Evolutionary conservation across 1,140 invertebrate species (phyloP).

Genomic region (Drosophila carrolli): DNA sequence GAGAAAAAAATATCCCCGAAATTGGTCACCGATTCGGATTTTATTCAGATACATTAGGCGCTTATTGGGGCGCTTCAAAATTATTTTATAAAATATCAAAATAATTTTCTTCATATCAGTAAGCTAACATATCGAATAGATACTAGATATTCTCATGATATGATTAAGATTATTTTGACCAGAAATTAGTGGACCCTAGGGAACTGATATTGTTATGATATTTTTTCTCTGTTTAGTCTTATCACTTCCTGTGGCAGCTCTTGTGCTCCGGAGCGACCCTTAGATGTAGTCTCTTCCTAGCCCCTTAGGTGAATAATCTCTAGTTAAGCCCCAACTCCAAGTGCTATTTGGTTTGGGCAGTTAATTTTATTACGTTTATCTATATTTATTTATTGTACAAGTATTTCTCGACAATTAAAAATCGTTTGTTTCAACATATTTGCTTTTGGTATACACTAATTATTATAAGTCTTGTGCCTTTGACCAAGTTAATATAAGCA

Average conservation of each 20-base stretch:
- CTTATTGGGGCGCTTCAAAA: not conserved
- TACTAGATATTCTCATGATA: not conserved
- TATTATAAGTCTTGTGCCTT: not conserved
- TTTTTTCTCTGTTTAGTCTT: constrained; percentile 27
- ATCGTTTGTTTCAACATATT: constrained; percentile 23
- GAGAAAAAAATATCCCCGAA: constrained; percentile 11
- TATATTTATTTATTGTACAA: constrained; percentile 77
- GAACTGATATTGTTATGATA: constrained; percentile 7
- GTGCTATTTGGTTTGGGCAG: constrained; percentile 39
- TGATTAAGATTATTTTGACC: constrained; percentile 8
- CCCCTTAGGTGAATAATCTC: constrained; percentile 49
- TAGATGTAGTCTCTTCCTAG: constrained; percentile 57
- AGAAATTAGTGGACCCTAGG: constrained; percentile 8
- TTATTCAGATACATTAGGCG: not conserved
- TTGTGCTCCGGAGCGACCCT: constrained; percentile 12
- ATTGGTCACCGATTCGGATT: not conserved
- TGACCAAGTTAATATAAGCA: too few species aligned
- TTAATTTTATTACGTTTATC: constrained; percentile 57
- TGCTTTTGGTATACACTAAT: not conserved
- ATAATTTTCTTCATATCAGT: constrained; percentile 11
- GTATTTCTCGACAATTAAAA: constrained; percentile 51
- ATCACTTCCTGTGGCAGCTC: constrained; percentile 38
- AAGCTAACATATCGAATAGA: too few species aligned
- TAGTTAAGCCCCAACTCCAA: constrained; percentile 55
- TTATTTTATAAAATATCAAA: not conserved